Evolutionary conservation across 1,140 invertebrate species (phyloP), one percentile per base, ranked within the genome.

Genomic region (Vanessa atalanta): DNA sequence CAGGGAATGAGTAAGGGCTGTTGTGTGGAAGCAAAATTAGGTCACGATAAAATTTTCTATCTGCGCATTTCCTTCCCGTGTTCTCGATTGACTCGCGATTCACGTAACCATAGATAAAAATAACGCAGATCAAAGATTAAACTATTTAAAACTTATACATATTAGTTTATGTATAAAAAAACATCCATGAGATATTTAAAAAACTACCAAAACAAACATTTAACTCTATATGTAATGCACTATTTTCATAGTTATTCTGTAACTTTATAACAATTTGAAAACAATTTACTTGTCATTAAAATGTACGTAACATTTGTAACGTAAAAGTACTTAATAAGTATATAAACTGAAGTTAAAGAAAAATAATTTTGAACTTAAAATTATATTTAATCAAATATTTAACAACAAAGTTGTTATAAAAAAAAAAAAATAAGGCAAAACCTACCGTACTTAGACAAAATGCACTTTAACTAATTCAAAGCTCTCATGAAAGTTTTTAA

Each of bases 21-120:
- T 72, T 70, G 65, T 75, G 63, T 69, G 63, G 26, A 73, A 55
- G 73, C 68, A 65, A 78, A 80, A 80, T 80, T 80, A 78, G 76
- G 76, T 80, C 76, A 77, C 48, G 71, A 66, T 47, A 55, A 68
- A 63, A 68, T 67, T 67, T 68, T 73, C 55, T 63, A 68, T 73
- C 57, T 47, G 47, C 65, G 48, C 47, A 74, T 74, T 74, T 69
- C 72, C 65, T 66, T 74, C 61, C 67, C 26, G 68, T 37, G 68
- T 50, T 16, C 43, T 70, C 57, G 16, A 70, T 70, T 50, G 68
- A 70, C 55, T 61, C 16, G 37, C 68, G 57, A 70, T 70, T 16
- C 53, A 16, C 37, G 20, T 47, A 63, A 37, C 26, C 26, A n/a
- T 37, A 37, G 57, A 37, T n/a, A n/a, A 57, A 26, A 12, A 57